These are phyloP conservation scores for Sialia sialis DNA, from an alignment of 2,113 vertebrate genomes.

Conservation along the genomic window DNA sequence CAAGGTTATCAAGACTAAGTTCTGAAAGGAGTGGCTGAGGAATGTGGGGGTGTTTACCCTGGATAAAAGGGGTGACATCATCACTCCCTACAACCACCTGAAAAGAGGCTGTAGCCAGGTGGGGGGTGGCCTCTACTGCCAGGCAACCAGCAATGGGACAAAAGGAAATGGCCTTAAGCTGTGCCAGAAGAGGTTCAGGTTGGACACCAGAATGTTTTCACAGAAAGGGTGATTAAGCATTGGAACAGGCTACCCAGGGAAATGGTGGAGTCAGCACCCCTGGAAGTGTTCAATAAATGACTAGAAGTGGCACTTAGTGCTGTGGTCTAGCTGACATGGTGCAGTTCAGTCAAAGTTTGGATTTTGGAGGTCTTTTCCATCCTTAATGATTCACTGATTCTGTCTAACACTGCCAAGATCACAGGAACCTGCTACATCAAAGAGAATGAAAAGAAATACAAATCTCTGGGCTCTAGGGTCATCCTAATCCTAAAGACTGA, in stretches of 20 bases:
- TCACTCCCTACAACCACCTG: background rate
- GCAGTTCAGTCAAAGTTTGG: background rate
- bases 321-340: background rate
- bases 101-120: background rate
- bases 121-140: background rate
- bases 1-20: background rate
- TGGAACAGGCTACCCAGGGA: background rate
- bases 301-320: background rate
- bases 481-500: background rate
- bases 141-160: rapidly evolving
- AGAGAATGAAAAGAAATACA: background rate
- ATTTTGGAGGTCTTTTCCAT: background rate
- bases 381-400: background rate
- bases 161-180: background rate
- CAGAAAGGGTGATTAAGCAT: background rate
- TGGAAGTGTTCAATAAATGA: background rate
- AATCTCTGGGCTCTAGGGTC: background rate
- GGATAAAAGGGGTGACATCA: background rate
- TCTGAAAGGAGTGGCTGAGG: background rate
- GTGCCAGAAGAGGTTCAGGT: background rate
- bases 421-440: background rate
- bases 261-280: background rate
- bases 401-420: background rate
- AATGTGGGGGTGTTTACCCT: background rate
- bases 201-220: background rate